Percentiles rank a stretch among this genome's conserved stretches.
Conservation (phyloP, 2,888 invertebrate species). For the Sinohyriopsis cumingii region DNA sequence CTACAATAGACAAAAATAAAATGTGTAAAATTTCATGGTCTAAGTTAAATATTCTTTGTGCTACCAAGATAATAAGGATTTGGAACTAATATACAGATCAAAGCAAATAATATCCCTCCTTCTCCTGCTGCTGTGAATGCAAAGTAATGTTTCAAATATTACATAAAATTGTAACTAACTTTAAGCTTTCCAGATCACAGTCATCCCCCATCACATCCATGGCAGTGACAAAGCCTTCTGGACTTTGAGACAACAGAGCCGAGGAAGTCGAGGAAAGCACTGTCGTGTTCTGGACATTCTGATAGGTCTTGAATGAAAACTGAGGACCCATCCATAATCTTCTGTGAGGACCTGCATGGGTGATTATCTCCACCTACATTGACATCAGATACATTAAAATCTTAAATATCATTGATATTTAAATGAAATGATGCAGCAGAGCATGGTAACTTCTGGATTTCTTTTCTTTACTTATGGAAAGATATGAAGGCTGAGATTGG, state of each 20-base stretch:
- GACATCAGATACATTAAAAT: not conserved
- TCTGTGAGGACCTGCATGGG: constrained; percentile 94
- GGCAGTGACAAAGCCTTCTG: constrained; percentile 61
- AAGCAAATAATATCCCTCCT: too few species aligned
- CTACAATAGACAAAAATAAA: too few species aligned
- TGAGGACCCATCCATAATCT: constrained; percentile 99
- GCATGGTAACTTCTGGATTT: too few species aligned
- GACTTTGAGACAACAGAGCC: constrained; percentile 70
- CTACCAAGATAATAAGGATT: too few species aligned
- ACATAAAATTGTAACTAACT: constrained; percentile 50
- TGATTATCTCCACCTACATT: constrained; percentile 91
- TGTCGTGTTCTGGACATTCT: constrained; percentile 69
- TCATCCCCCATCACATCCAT: constrained; percentile 70
- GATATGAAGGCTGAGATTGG: too few species aligned
- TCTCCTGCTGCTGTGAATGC: too few species aligned
- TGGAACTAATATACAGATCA: too few species aligned
- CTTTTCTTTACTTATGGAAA: too few species aligned
- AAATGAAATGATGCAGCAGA: too few species aligned
- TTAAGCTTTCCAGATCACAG: constrained; percentile 70
- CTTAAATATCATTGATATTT: not conserved
- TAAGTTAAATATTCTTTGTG: too few species aligned
- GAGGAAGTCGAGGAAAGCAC: constrained; percentile 71
- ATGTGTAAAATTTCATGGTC: too few species aligned
- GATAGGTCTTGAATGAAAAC: constrained; percentile 95
- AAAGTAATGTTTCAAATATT: not conserved